Conservation (phyloP, 2,113 vertebrate species). For the Epinephelus lanceolatus region DNA sequence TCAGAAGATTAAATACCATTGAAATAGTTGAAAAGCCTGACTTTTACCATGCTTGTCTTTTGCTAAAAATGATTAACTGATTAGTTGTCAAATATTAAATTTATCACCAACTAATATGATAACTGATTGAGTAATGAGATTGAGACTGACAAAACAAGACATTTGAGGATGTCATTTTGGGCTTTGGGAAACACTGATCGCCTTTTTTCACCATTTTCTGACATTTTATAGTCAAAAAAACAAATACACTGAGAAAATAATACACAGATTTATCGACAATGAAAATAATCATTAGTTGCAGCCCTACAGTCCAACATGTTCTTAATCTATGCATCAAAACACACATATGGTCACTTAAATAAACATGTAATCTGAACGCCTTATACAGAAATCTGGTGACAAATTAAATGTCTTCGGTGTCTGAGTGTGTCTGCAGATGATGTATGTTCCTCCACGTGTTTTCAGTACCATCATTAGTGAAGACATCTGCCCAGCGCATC, state of each 20-base stretch:
- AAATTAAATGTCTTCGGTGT: conserved; percentile 12
- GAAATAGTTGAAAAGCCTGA: no score
- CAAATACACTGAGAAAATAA: neutral
- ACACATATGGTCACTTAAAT: conserved; percentile 21
- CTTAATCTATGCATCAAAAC: conserved; percentile 1
- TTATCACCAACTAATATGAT: no score
- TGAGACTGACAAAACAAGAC: no score
- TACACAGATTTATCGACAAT: neutral
- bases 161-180: no score
- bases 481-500: conserved; percentile 62
- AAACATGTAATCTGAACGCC: conserved; percentile 7
- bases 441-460: conserved; percentile 44
- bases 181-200: no score
- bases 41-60: no score
- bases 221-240: neutral
- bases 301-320: neutral
- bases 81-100: no score
- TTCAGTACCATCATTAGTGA: conserved; percentile 43
- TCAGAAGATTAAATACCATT: no score
- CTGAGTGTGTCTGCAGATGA: conserved; percentile 10
- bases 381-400: conserved; percentile 1
- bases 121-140: no score
- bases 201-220: neutral
- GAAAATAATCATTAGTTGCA: neutral
- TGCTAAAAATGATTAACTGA: no score